Conservation (phyloP, 37 sponge, comb jelly and placozoan genomes). For the Diacarnus erythraeanus region DNA sequence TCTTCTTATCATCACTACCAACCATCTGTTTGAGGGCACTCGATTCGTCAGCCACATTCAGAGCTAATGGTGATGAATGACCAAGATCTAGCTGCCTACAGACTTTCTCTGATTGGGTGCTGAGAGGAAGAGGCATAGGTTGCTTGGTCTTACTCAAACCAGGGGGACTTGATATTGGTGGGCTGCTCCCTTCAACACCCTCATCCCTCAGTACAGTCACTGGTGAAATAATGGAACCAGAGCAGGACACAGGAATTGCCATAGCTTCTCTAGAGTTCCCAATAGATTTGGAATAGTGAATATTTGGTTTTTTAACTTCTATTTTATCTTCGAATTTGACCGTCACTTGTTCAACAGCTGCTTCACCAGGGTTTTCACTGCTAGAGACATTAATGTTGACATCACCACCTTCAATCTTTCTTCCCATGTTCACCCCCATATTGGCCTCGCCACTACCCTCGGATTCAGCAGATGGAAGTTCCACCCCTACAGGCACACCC, state of each 20-base stretch:
- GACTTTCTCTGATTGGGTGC: not conserved
- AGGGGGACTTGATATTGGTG: not conserved
- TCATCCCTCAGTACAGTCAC: not conserved
- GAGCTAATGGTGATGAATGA: not conserved
- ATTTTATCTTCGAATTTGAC: not conserved
- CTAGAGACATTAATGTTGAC: no score
- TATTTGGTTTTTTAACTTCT: not conserved
- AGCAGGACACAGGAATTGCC: not conserved
- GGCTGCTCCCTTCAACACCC: not conserved
- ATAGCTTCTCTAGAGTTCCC: not conserved
- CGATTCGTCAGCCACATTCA: not conserved
- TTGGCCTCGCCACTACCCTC: not conserved
- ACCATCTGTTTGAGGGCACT: not conserved
- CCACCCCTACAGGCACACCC: not conserved
- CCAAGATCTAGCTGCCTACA: not conserved
- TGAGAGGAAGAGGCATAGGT: not conserved
- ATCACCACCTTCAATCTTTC: not conserved
- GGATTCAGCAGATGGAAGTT: no score
- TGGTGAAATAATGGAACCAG: not conserved
- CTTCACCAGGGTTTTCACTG: not conserved
- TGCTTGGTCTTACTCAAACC: slow-evolving; percentile 8
- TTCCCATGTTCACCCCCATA: not conserved
- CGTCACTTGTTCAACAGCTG: not conserved
- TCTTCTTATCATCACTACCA: not conserved
- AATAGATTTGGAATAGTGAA: not conserved